phyloP scores from a whole-genome alignment of 1,140 invertebrate genomes.

The Drosophila melanica region DNA sequence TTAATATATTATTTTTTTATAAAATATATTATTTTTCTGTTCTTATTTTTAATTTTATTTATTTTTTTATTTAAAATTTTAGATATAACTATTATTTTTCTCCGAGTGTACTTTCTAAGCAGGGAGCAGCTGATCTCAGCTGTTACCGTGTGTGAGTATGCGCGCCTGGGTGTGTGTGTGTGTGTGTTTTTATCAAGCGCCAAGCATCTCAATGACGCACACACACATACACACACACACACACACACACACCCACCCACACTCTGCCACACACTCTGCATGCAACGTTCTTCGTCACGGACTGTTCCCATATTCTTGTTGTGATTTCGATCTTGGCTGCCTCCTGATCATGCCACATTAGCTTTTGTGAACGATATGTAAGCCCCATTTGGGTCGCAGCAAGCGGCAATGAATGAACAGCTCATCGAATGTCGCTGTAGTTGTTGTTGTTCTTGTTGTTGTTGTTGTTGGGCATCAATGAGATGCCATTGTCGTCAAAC shows the following conservation, averaged over 20 bases:
- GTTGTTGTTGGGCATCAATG: slow-evolving; percentile 32
- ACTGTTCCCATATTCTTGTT: slow-evolving; percentile 56
- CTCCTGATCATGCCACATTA: slow-evolving; percentile 66
- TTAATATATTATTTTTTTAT: too few relatives aligned
- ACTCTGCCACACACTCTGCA: neutral
- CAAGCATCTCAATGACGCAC: slow-evolving; percentile 24
- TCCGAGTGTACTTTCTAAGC: too few relatives aligned
- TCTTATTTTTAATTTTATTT: too few relatives aligned
- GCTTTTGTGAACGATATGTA: slow-evolving; percentile 27
- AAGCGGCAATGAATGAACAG: slow-evolving; percentile 25
- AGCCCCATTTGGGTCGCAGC: slow-evolving; percentile 24
- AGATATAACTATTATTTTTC: too few relatives aligned
- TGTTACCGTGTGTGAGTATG: neutral
- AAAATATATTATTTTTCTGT: too few relatives aligned
- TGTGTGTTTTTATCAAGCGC: slow-evolving; percentile 25
- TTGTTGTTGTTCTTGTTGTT: slow-evolving; percentile 3
- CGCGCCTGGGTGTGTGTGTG: neutral
- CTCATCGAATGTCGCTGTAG: neutral
- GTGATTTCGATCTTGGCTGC: slow-evolving; percentile 50
- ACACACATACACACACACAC: slow-evolving; percentile 3
- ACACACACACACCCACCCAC: neutral
- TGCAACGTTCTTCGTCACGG: neutral
- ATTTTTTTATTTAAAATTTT: too few relatives aligned
- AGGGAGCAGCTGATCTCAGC: neutral
- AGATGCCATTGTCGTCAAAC: slow-evolving; percentile 30